Base-by-base conservation (phyloP, 2,113 vertebrate genomes). In the Camelus dromedarius region DNA sequence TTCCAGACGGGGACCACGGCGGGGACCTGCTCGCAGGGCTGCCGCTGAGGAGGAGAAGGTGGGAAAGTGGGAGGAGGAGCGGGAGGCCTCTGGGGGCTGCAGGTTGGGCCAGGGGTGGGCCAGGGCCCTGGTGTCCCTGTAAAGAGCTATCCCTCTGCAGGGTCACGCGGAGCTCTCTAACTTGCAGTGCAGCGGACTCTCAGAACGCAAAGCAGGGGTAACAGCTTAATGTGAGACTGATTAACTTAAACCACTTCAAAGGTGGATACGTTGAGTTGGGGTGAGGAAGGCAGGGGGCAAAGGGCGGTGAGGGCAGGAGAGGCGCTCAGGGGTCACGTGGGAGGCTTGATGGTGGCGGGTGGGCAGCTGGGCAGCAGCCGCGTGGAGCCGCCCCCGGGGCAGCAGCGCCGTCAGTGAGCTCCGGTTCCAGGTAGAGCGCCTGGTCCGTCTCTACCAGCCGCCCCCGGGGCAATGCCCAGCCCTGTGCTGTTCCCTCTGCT, bases 41-140 rank as follows among this genome's bases (percentile, higher is more conserved):
- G 8, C 10, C 26, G 4, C 18, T 4, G 18, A 8, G 38, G n/a
- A 48, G 6, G 35, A 50, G 32, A 30, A 79, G 7, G 56, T 12
- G 6, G 8, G 8, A 35, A 30, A 13, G 24, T 1, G 0, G 6
- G 12, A 52, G 5, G 62, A 50, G 18, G 10, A 28, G 48, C 0
- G 0, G 22, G 54, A 48, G 35, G 48, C 28, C 8, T 19, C 16
- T 13, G 42, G 20, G 12, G 26, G 18, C 6, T 22, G 35, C 6
- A 14, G 26, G 2, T 38, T 20, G 64, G 70, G 22, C 76, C 46
- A 15, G 46, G 30, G 11, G 26, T 6, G 20, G 12, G 12, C 3
- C n/a, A 7, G 24, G 54, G 22, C 50, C 60, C 24, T 13, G 16
- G 20, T 35, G 24, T 67, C 38, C 3, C 9, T 30, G 16, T 7